Evolutionary conservation across 2,888 invertebrate species (phyloP).

Genomic region (Drepana falcataria): DNA sequence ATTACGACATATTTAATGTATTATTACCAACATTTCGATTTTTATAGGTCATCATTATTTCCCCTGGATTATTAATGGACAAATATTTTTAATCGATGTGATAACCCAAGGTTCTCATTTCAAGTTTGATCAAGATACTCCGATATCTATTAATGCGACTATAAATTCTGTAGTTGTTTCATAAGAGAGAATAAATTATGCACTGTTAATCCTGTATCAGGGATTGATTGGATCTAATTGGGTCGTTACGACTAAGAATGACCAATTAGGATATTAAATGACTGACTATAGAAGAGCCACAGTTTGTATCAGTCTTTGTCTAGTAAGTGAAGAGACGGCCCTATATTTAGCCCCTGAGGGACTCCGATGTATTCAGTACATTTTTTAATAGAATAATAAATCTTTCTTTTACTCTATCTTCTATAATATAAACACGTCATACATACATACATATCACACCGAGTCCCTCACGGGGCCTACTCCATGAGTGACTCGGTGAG

Average conservation of each 20-base stretch:
- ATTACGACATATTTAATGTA: not conserved
- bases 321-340: constrained; percentile 22
- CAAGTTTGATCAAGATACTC: constrained; percentile 36
- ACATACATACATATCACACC: too few species aligned
- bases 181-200: constrained; percentile 51
- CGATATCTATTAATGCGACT: constrained; percentile 33
- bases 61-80: constrained; percentile 13
- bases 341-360: constrained; percentile 29
- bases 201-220: constrained; percentile 56
- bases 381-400: not conserved
- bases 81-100: constrained; percentile 32
- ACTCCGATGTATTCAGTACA: constrained; percentile 11
- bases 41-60: not conserved
- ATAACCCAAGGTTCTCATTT: constrained; percentile 41
- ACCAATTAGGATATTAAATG: constrained; percentile 70
- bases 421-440: too few species aligned
- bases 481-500: too few species aligned
- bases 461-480: too few species aligned
- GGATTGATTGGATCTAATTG: constrained; percentile 73
- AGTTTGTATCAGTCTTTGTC: constrained; percentile 36
- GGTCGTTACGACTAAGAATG: constrained; percentile 66
- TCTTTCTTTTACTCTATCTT: too few species aligned
- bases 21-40: not conserved
- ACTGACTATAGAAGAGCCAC: constrained; percentile 45
- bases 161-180: constrained; percentile 51